phyloP scores from a whole-genome alignment of 2,888 invertebrate species.

The Heliothis peltigera region DNA sequence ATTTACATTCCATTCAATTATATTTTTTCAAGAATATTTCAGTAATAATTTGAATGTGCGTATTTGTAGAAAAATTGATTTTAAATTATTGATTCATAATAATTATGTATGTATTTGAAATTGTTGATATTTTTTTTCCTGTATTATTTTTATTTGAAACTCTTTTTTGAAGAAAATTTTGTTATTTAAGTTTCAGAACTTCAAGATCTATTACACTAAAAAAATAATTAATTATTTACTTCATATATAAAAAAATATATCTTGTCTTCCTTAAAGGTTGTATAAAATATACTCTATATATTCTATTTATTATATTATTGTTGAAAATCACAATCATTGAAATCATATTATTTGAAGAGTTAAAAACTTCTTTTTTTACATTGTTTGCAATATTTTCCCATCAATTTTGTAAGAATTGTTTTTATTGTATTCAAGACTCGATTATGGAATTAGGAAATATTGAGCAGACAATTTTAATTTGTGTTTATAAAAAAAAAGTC shows the following conservation, averaged over 20 bases:
- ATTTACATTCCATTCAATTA: conserved; percentile 61
- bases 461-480: background rate
- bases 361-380: background rate
- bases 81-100: conserved; percentile 16
- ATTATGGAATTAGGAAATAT: conserved; percentile 2
- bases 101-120: background rate
- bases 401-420: background rate
- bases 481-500: background rate
- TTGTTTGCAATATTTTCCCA: conserved; percentile 1
- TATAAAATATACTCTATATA: conserved; percentile 22
- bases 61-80: conserved; percentile 25
- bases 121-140: conserved; percentile 3
- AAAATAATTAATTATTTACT: background rate
- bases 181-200: background rate
- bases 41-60: conserved; percentile 15
- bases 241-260: conserved; percentile 21
- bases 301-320: conserved; percentile 25
- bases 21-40: conserved; percentile 34
- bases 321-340: conserved; percentile 7
- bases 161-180: background rate
- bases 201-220: background rate
- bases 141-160: conserved; percentile 11
- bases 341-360: background rate
- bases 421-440: conserved; percentile 16
- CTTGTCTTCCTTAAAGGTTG: conserved; percentile 48